Percentiles rank a stretch among this genome's conserved stretches.
Conservation (phyloP, 2,797 vertebrate genomes). For the Brachymystax lenok region DNA sequence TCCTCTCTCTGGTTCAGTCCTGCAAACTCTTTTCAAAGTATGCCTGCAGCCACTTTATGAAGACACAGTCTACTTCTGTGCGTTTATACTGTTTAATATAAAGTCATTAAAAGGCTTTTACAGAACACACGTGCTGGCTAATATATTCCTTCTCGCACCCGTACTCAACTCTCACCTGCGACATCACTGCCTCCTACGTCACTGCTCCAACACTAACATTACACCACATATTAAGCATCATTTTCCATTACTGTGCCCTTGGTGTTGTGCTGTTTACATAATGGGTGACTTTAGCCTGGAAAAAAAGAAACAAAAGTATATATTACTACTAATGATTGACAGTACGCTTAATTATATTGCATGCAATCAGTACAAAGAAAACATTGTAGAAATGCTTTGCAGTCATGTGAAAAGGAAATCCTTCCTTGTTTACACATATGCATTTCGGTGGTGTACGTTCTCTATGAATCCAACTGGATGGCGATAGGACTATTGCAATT, state of each 20-base stretch:
- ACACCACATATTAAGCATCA: neutral
- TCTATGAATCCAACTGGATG: conserved; percentile 41
- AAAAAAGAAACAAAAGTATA: conserved; percentile 3
- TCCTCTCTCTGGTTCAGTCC: too few relatives aligned
- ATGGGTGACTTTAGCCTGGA: neutral
- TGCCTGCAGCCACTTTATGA: too few relatives aligned
- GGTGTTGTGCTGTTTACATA: neutral
- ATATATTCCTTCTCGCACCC: neutral
- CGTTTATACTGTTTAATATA: too few relatives aligned
- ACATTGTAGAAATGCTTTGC: conserved; percentile 23
- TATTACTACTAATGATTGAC: conserved; percentile 10
- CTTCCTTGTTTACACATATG: conserved; percentile 39
- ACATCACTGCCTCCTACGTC: too few relatives aligned
- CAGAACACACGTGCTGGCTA: too few relatives aligned
- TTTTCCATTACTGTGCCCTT: too few relatives aligned
- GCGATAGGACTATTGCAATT: conserved; percentile 47
- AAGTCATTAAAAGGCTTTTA: conserved; percentile 12
- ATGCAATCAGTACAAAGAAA: conserved; percentile 20
- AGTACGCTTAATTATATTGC: conserved; percentile 11
- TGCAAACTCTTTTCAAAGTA: too few relatives aligned
- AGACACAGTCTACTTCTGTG: too few relatives aligned
- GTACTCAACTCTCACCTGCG: too few relatives aligned
- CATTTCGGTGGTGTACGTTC: conserved; percentile 35
- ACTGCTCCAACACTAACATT: neutral
- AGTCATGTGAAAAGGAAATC: conserved; percentile 31